Base-by-base conservation (phyloP, 2,113 vertebrate genomes). In the Lampris incognitus region DNA sequence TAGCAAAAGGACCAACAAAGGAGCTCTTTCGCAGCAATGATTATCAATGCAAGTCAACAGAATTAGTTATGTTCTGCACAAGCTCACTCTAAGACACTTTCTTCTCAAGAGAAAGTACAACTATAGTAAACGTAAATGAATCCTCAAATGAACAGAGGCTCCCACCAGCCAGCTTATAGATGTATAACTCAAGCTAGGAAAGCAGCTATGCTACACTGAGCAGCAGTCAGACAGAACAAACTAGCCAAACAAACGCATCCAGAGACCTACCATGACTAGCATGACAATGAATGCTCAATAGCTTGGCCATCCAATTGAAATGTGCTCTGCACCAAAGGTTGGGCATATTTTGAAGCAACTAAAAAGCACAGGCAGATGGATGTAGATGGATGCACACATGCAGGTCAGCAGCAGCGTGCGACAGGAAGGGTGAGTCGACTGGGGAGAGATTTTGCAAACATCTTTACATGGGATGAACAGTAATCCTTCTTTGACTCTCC, bases 351-450 rank as follows among this genome's bases (percentile, higher is more conserved):
- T 44, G 64, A n/a, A 1, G 48, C 37, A 39, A 63, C 41, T 9
- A 39, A 48, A 3, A 5, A n/a, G 40, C 6, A 66, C 44, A 51
- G 69, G 67, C 40, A 65, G 58, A 59, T 63, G 69, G 48, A 69
- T 55, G 59, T 78, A 38, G 46, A 69, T 24, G 77, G 65, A 71
- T 55, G 59, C 9, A 42, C 46, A 58, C 2, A 56, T 58, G 52
- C 50, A 49, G 76, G 57, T 40, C 13, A 37, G 36, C 70, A 46
- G 57, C n/a, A 13, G 66, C 10, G 4, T 1, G n/a, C 63, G 72
- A 74, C 49, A 66, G 46, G 55, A 36, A 41, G n/a, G 61, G 11
- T 38, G 61, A 63, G 54, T 1, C 50, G 40, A 51, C 55, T 10
- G 62, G 11, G 13, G 24, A 38, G 6, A 62, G 3, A 63, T 24